Evolutionary conservation across 2,113 vertebrate species (phyloP).

Genomic region (Pedionomus torquatus): DNA sequence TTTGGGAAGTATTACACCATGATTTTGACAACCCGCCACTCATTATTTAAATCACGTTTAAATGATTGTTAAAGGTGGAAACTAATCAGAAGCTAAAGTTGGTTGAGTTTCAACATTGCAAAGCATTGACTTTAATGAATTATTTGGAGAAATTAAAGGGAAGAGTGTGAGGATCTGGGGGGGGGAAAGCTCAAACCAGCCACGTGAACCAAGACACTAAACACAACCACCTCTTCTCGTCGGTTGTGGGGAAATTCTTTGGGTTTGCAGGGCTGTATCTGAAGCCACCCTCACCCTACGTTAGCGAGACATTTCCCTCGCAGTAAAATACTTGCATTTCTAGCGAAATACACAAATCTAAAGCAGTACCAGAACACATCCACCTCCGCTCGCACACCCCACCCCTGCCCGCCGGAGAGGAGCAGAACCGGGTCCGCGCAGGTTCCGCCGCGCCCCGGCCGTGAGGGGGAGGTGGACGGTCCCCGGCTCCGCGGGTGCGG

Average conservation of each 20-base stretch:
- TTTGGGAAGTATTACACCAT: background rate
- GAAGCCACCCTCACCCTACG: background rate
- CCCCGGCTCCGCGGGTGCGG: background rate
- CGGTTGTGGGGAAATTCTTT: background rate
- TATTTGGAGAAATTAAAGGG: background rate
- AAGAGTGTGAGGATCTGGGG: background rate
- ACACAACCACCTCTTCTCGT: fast-evolving
- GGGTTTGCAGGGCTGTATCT: background rate
- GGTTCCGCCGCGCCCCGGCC: background rate
- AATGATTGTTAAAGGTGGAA: background rate
- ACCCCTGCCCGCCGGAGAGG: no score
- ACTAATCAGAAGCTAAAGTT: background rate
- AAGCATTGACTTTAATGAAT: background rate
- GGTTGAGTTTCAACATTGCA: background rate
- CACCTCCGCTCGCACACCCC: fast-evolving
- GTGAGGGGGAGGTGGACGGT: no score
- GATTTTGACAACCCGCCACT: background rate
- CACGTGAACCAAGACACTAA: background rate
- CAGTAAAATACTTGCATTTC: background rate
- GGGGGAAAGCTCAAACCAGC: background rate
- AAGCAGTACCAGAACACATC: background rate
- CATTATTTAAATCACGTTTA: background rate
- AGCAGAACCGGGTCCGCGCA: background rate
- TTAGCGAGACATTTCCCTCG: background rate
- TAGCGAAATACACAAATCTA: background rate